Evolutionary conservation across 2,797 vertebrate species (phyloP), one percentile per base, ranked within the genome.

Genomic region (Tadarida brasiliensis): DNA sequence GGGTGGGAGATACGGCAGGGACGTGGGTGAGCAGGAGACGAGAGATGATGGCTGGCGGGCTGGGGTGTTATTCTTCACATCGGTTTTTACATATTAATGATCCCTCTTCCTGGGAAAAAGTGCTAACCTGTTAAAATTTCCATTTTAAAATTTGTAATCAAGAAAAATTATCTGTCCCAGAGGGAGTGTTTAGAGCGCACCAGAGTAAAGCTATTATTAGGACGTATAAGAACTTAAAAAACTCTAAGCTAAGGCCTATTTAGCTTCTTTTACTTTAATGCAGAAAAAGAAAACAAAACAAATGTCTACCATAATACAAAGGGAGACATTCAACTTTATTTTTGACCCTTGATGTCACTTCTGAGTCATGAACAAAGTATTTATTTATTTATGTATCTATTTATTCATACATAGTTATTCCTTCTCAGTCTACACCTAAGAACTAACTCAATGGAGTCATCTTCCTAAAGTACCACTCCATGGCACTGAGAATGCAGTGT

Each of bases 121-220:
- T 71, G 47, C 54, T 92, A 94, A 86, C 39, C 86, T 97, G 77
- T 68, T 95, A 95, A 73, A 71, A 90, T 94, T 81, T 94, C 44
- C 47, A 84, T 76, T 95, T 95, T 80, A 84, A 89, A 86, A 87
- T 89, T 92, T 35, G 83, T 92, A 89, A 96, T 88, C 65, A 94
- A 91, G 65, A 94, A 93, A 95, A 96, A 82, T 70, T 19, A 67
- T 26, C 39, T 61, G 63, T 67, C 20, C 24, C 44, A 86, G 73
- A 65, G 33, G 70, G 8, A 74, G 33, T 80, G 8, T 61, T 96
- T 94, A 54, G 22, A 74, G 11, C 10, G 76, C 2, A 86, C 28
- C 16, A 65, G 17, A 67, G 12, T 26, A 47, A 91, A 87, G n/a
- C 26, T 80, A 4, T 67, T 56, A 16, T 89, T 92, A 89, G 49